These are phyloP conservation scores for Pavo muticus DNA, from an alignment of 2,113 vertebrate genomes.

Conservation along the genomic window DNA sequence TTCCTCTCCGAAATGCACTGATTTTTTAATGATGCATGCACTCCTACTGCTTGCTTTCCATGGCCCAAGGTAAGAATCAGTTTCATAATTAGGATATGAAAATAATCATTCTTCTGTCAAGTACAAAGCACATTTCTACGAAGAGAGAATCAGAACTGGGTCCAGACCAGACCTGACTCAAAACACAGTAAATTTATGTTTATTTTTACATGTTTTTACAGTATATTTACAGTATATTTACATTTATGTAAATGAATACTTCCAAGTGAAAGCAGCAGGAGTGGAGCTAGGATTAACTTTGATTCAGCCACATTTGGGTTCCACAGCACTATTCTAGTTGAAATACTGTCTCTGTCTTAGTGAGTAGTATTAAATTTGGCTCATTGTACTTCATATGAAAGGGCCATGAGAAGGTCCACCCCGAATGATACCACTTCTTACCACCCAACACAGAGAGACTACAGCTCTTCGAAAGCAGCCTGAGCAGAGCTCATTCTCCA, in stretches of 20 bases:
- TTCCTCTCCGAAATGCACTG: background rate
- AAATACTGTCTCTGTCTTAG: background rate
- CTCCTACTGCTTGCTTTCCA: conserved; percentile 26
- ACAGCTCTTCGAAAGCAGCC: background rate
- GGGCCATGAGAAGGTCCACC: conserved; percentile 10
- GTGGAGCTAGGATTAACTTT: conserved; percentile 26
- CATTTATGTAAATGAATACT: background rate
- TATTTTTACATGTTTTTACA: too few species aligned
- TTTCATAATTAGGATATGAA: conserved; percentile 32
- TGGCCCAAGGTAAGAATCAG: conserved; percentile 4
- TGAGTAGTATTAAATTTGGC: conserved; percentile 11
- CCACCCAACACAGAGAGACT: background rate
- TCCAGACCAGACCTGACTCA: conserved; percentile 5
- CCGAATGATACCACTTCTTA: background rate
- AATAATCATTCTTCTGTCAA: background rate
- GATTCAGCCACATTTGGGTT: conserved; percentile 36
- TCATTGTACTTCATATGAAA: background rate
- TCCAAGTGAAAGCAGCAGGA: background rate
- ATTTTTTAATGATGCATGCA: conserved; percentile 20
- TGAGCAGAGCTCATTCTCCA: background rate
- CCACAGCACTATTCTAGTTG: background rate
- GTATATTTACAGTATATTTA: background rate
- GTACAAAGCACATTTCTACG: background rate
- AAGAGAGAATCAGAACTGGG: conserved; percentile 4
- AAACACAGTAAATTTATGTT: background rate